phyloP scores from a whole-genome alignment of 2,888 invertebrate species.

The Chelonus formosanus region DNA sequence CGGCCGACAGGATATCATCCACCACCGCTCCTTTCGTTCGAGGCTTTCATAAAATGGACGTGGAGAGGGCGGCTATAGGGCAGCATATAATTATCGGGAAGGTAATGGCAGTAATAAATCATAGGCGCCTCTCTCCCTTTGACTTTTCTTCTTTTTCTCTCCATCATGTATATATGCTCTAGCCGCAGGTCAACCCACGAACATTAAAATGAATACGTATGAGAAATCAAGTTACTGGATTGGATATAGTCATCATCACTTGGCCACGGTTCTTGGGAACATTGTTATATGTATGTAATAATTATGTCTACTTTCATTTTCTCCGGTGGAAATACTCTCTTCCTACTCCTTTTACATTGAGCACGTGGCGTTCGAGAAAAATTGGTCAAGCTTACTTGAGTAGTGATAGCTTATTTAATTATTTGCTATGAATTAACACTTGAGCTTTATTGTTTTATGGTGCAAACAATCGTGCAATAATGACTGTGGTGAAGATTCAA shows the following conservation, averaged over 20 bases:
- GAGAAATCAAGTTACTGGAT: conserved; percentile 61
- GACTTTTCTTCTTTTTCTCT: conserved; percentile 40
- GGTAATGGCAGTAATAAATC: conserved; percentile 64
- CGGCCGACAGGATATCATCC: conserved; percentile 58
- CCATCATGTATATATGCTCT: conserved; percentile 16
- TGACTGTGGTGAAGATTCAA: too few species aligned
- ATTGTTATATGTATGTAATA: not conserved
- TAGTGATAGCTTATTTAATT: too few species aligned
- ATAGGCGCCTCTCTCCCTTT: conserved; percentile 63
- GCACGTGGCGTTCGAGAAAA: too few species aligned
- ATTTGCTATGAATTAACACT: too few species aligned
- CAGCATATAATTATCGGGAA: conserved; percentile 64
- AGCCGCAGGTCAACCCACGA: conserved; percentile 51
- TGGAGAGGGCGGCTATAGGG: conserved; percentile 59
- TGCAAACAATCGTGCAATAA: too few species aligned
- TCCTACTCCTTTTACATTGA: too few species aligned
- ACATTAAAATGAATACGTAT: conserved; percentile 57
- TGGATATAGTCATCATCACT: conserved; percentile 63
- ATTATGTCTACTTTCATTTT: conserved; percentile 38
- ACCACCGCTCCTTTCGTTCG: conserved; percentile 46
- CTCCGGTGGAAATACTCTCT: conserved; percentile 18
- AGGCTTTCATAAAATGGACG: conserved; percentile 44
- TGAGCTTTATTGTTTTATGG: too few species aligned
- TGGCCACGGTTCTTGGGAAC: conserved; percentile 30
- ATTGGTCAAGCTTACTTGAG: too few species aligned